Evolutionary conservation across 2,113 vertebrate genomes (phyloP), one percentile per base, ranked within the genome.

Genomic region (Galemys pyrenaicus): DNA sequence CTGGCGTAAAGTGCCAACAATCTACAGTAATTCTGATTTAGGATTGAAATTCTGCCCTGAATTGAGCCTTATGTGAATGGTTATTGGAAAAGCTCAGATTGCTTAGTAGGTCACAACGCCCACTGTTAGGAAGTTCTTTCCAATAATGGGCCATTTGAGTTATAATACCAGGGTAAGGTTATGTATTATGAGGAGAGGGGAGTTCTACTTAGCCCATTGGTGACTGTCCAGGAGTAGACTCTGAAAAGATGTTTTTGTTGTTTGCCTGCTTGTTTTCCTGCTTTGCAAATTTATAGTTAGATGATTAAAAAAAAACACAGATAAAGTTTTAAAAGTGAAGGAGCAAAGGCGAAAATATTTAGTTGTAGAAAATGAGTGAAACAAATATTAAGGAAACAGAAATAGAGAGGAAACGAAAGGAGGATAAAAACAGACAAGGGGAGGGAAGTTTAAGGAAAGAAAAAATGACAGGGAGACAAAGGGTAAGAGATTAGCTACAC

Each of bases 1-100:
- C 54, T 86, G 71, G 68, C 90, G 97, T 93, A 68, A 93, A 91
- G 17, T 93, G 78, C 88, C 88, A 94, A 0, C 4, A 95, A 97
- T 95, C 30, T 77, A 97, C 19, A n/a, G 35, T 91, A 95, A 95
- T 71, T 92, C 0, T 1, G n/a, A 60, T 90, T 37, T 37, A 96
- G 65, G 7, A 83, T 9, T 85, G 71, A 94, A 97, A 93, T 84
- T 88, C 58, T 96, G 49, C 84, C 80, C 70, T 93, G 58, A 46
- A 78, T 24, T 94, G 79, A 87, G 49, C 79, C 56, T 86, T 30
- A 26, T 83, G 17, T 44, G 56, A 60, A 56, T 83, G 71, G 81
- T 65, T 74, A 83, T 13, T 24, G 22, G 30, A 49, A 89, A 94
- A 77, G 51, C 51, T 49, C 75, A 44, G 46, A 68, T 41, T 71